Conservation (phyloP, 2,888 invertebrate genomes). For the Euplagia quadripunctaria region DNA sequence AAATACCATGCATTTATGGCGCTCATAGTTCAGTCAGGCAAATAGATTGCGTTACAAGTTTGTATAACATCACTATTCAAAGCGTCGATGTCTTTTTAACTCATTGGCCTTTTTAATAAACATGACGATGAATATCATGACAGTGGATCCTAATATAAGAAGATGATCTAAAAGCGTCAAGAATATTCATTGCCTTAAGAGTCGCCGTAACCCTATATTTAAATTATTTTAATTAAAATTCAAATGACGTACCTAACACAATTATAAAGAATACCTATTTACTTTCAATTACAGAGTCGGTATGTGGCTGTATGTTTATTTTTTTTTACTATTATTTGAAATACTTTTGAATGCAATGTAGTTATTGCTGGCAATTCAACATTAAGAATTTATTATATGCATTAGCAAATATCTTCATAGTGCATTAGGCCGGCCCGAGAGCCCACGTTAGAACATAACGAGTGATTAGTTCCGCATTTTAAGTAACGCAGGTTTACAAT, state of each 20-base stretch:
- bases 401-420: conserved; percentile 57
- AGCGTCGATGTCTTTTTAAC: not conserved
- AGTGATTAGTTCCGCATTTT: conserved; percentile 74
- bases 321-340: not conserved
- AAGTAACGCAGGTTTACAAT: conserved; percentile 65
- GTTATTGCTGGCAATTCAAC: not conserved
- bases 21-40: conserved; percentile 31
- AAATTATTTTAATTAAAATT: not conserved
- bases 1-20: conserved; percentile 25
- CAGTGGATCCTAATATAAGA: not conserved
- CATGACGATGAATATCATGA: too few relatives aligned
- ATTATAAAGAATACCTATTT: not conserved
- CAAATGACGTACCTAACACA: conserved; percentile 1
- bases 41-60: conserved; percentile 15
- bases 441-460: conserved; percentile 57
- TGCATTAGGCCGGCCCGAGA: conserved; percentile 55
- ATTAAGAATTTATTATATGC: not conserved
- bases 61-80: not conserved
- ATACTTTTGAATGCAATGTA: not conserved
- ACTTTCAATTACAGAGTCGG: not conserved
- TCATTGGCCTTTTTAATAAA: not conserved
- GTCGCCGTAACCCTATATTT: not conserved
- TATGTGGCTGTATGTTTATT: not conserved
- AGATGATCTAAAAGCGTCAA: not conserved
- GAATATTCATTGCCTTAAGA: not conserved